Evolutionary conservation across 2,888 invertebrate species (phyloP).

Genomic region (Latrodectus elegans): DNA sequence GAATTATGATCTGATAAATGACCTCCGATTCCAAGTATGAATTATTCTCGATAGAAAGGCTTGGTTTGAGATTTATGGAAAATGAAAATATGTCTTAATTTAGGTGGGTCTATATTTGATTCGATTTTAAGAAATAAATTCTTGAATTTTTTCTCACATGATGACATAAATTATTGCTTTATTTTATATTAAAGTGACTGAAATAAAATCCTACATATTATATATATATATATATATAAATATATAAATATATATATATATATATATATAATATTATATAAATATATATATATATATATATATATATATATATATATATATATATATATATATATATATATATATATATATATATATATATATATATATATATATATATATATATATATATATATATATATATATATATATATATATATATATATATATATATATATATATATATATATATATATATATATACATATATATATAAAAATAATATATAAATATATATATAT

Average conservation of each 20-base stretch:
- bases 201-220: background rate
- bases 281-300: background rate
- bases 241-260: no score
- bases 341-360: constrained; percentile 1
- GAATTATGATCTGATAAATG: constrained; percentile 22
- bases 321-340: constrained; percentile 1
- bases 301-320: constrained; percentile 1
- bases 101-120: background rate
- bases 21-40: background rate
- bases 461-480: no score
- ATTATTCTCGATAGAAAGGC: no score
- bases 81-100: constrained; percentile 11
- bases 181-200: background rate
- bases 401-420: constrained; percentile 1
- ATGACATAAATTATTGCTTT: background rate
- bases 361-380: constrained; percentile 1
- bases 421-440: constrained; percentile 1
- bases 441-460: background rate
- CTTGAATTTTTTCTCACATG: background rate
- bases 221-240: background rate
- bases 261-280: background rate
- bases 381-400: constrained; percentile 1
- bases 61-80: background rate
- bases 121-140: background rate
- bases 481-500: no score